These are phyloP conservation scores for Eretmocerus hayati DNA, from an alignment of 2,888 invertebrate species.

Conservation along the genomic window DNA sequence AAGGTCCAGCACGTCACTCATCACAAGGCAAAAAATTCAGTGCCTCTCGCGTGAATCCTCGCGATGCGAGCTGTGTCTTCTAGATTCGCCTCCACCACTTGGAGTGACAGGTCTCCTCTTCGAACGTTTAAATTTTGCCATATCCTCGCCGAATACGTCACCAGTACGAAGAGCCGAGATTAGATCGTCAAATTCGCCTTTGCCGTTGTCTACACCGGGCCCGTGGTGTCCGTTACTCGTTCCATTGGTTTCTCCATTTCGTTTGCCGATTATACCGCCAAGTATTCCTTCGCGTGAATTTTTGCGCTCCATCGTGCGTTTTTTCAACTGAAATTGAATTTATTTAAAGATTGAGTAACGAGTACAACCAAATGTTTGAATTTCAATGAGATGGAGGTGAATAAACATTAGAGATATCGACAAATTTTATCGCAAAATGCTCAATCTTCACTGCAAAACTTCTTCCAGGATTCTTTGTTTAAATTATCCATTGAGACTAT, in stretches of 20 bases:
- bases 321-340: constrained; percentile 58
- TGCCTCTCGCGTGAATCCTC: constrained; percentile 63
- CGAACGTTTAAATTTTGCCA: constrained; percentile 82
- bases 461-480: no score
- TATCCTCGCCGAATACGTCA: constrained; percentile 92
- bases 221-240: constrained; percentile 61
- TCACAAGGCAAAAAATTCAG: no score
- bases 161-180: constrained; percentile 91
- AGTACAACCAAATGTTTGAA: no score
- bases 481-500: no score
- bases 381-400: no score
- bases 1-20: no score
- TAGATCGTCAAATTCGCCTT: constrained; percentile 93
- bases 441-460: no score
- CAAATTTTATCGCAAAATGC: no score
- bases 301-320: constrained; percentile 80
- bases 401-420: no score
- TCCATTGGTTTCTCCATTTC: constrained; percentile 55
- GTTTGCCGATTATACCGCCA: constrained; percentile 65
- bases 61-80: constrained; percentile 56
- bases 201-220: constrained; percentile 61
- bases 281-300: constrained; percentile 71
- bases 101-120: constrained; percentile 58
- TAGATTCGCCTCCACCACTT: constrained; percentile 48
- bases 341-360: no score